These are phyloP conservation scores for Nannoperca australis DNA, from an alignment of 2,797 vertebrate genomes.

Conservation along the genomic window DNA sequence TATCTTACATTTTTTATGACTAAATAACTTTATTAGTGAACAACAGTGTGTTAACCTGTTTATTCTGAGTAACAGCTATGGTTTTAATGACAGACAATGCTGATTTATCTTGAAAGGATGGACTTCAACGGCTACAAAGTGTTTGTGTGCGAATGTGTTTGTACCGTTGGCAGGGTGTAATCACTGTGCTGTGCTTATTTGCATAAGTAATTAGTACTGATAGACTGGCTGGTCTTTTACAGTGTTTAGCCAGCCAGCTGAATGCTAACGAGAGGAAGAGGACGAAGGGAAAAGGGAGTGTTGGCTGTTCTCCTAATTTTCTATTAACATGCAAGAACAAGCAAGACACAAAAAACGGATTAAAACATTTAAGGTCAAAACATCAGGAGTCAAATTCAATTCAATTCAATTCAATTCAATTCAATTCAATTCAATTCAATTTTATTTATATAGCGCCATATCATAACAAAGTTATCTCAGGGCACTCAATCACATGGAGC, in stretches of 20 bases:
- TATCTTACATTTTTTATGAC: not conserved
- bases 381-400: conserved; percentile 9
- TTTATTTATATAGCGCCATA: too few species aligned
- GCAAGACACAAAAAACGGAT: not conserved
- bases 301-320: conserved; percentile 11
- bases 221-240: conserved; percentile 50
- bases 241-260: conserved; percentile 48
- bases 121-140: not conserved
- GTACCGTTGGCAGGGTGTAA: conserved; percentile 54
- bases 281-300: conserved; percentile 10
- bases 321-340: conserved; percentile 15
- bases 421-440: too few species aligned
- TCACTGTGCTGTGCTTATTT: conserved; percentile 63
- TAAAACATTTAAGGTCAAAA: conserved; percentile 9
- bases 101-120: conserved; percentile 1
- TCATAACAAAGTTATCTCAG: too few species aligned
- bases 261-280: conserved; percentile 34
- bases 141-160: conserved; percentile 20
- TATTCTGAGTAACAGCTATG: not conserved
- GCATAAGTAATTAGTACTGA: conserved; percentile 63
- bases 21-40: conserved; percentile 2
- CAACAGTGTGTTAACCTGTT: conserved; percentile 3
- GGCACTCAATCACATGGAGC: too few species aligned
- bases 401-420: too few species aligned
- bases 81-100: conserved; percentile 1